phyloP scores from a whole-genome alignment of 2,888 invertebrate genomes.

The Pachliopta kotzebuea region DNA sequence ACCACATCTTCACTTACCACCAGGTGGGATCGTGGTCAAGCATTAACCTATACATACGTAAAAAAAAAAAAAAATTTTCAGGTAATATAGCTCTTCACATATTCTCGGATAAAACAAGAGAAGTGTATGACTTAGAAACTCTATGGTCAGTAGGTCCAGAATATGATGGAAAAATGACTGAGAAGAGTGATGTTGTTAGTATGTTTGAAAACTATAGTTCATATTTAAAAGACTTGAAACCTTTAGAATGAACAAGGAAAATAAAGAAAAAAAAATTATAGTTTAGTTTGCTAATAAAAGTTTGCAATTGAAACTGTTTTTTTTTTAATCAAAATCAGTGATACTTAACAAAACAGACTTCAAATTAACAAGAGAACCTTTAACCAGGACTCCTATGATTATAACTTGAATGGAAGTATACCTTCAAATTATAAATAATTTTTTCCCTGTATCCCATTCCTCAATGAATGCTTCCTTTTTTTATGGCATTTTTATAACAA shows the following conservation, averaged over 20 bases:
- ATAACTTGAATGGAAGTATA: too few species aligned
- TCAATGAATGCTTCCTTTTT: too few species aligned
- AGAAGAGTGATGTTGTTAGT: conserved; percentile 81
- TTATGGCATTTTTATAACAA: too few species aligned
- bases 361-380: too few species aligned
- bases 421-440: too few species aligned
- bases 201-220: conserved; percentile 85
- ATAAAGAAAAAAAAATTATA: neutral
- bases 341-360: too few species aligned
- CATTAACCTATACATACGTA: neutral
- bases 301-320: neutral
- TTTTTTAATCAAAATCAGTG: neutral
- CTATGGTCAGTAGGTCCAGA: conserved; percentile 93
- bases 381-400: too few species aligned
- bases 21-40: too few species aligned
- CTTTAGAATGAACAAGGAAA: conserved; percentile 58
- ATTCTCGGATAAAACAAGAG: conserved; percentile 85
- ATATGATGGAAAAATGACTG: conserved; percentile 86
- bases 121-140: conserved; percentile 92
- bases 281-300: neutral
- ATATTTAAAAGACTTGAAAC: conserved; percentile 83
- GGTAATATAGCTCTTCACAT: conserved; percentile 96
- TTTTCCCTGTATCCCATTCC: too few species aligned
- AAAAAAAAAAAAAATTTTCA: too few species aligned
- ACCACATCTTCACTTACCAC: too few species aligned